These are phyloP conservation scores for Rhinoderma darwinii DNA, from an alignment of 2,113 vertebrate genomes.

Conservation along the genomic window DNA sequence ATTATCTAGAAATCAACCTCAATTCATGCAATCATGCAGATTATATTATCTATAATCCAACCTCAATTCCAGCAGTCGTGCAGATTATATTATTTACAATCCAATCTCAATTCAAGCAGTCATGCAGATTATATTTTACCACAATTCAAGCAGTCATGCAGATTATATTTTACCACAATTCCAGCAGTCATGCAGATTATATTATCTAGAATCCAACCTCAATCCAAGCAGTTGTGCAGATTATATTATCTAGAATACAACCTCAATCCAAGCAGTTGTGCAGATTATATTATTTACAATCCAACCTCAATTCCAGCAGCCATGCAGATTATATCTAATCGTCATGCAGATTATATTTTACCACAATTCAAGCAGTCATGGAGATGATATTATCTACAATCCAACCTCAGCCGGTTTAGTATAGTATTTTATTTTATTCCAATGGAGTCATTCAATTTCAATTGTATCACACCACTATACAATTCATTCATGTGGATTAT, in stretches of 20 bases:
- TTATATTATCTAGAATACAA: not conserved
- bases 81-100: not conserved
- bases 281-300: not conserved
- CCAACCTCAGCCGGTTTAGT: too few species aligned
- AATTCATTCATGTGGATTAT: not conserved
- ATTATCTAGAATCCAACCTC: not conserved
- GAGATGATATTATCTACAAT: too few species aligned
- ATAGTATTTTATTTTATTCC: too few species aligned
- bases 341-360: not conserved
- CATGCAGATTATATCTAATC: not conserved
- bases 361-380: not conserved
- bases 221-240: not conserved
- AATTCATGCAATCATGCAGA: too few species aligned
- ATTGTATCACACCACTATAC: not conserved
- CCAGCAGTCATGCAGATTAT: too few species aligned
- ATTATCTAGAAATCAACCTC: not conserved
- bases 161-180: not conserved
- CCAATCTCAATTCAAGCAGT: not conserved
- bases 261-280: too few species aligned
- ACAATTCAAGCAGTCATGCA: not conserved
- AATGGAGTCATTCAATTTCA: not conserved
- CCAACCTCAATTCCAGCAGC: not conserved
- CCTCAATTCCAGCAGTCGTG: not conserved
- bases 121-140: not conserved
- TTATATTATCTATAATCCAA: not conserved